phyloP scores from a whole-genome alignment of 2,888 invertebrate genomes.

The Machimus atricapillus region DNA sequence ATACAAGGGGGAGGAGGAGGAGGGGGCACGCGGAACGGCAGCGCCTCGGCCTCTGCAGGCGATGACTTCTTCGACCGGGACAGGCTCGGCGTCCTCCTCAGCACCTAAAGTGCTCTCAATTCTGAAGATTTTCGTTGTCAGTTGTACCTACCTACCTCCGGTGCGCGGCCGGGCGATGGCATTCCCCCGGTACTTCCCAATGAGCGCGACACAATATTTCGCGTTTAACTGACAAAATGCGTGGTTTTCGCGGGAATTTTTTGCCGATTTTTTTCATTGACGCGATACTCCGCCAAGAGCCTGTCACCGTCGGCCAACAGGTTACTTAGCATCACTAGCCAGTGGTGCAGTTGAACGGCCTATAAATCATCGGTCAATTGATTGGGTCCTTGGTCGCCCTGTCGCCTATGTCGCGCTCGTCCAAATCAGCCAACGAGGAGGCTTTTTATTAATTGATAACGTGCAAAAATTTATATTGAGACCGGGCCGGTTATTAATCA shows the following conservation, averaged over 20 bases:
- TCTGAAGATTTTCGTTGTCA: not conserved
- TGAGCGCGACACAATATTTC: conserved; percentile 41
- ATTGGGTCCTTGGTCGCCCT: conserved; percentile 29
- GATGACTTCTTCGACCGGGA: not conserved
- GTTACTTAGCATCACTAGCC: conserved; percentile 27
- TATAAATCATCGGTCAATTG: conserved; percentile 41
- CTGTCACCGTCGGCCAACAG: conserved; percentile 36
- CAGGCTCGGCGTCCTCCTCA: not conserved
- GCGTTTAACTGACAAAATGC: conserved; percentile 36
- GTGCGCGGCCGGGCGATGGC: not conserved
- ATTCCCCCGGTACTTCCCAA: not conserved
- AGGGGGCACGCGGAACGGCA: not conserved
- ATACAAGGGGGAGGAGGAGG: not conserved
- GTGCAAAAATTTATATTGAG: conserved; percentile 37
- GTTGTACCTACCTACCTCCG: conserved; percentile 33
- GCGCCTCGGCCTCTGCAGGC: not conserved
- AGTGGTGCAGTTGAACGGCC: conserved; percentile 1
- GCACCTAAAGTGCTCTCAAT: conserved; percentile 17
- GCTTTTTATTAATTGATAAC: conserved; percentile 43
- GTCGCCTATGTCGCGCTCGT: conserved; percentile 19
- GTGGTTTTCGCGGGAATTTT: conserved; percentile 18
- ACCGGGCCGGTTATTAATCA: conserved; percentile 32
- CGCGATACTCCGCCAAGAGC: not conserved
- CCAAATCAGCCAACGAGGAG: conserved; percentile 38
- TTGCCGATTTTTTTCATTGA: not conserved